Base-by-base conservation (phyloP, 2,113 vertebrate species). In the Lutjanus erythropterus region DNA sequence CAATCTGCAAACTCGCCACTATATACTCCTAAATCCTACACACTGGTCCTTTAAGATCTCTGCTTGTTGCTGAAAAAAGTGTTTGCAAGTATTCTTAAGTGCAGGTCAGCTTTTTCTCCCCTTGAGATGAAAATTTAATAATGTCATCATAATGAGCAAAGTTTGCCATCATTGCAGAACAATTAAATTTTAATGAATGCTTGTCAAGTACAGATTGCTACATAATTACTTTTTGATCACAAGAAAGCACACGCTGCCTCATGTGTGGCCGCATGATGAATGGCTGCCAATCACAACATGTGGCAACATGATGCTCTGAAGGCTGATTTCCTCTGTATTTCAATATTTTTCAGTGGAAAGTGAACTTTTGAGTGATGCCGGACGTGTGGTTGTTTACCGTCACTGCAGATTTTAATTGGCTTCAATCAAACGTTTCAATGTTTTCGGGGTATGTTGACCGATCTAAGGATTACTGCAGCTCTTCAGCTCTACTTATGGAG, bases 371-470 rank as follows among this genome's bases (percentile, higher is more conserved):
- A 58, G 19, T 35, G 42, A 80, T 16, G 52, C 41, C n/a, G 27
- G 41, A 66, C 19, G 35, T 23, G n/a, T n/a, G 47, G n/a, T 41
- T 75, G 47, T 75, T 82, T 70, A 65, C 49, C 53, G 14, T 62
- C 41, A 6, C 29, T 6, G 37, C 39, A 61, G 50, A 35, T 18
- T 64, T 64, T 67, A 71, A 80, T 53, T 72, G 61, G 21, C 62
- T 84, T 74, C n/a, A 37, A 18, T 75, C 27, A 70, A 29, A 49
- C 0, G 3, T 60, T 56, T 71, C 15, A 0, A 0, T 55, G 18
- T 70, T 66, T n/a, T 41, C 7, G 27, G 7, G 12, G 19, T 14
- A 3, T 16, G 66, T 19, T 59, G 59, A 71, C 75, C 8, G 2
- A 44, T 66, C 29, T 21, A 16, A 7, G 2, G n/a, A 7, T 80